Base-by-base conservation (phyloP, 2,797 vertebrate genomes). In the Cheirogaleus major region DNA sequence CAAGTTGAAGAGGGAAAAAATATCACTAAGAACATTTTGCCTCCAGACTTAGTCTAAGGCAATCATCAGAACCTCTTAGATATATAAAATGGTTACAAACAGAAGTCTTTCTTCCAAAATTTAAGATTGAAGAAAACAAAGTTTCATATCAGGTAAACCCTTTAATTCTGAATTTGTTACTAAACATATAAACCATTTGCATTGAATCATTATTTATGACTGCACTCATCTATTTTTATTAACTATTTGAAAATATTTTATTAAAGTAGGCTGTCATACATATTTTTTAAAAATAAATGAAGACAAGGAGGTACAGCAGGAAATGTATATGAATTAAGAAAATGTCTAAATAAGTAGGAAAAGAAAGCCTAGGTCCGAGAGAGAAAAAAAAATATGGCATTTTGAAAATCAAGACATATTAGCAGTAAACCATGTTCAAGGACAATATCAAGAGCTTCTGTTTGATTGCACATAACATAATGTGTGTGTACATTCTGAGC, bases 31-130 rank as follows among this genome's bases (percentile, higher is more conserved):
- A 84, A 82, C 35, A 89, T 78, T 92, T 95, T 89, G 69, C 90
- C 69, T 97, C 57, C 14, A 73, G 57, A 85, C 25, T 85, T n/a
- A n/a, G n/a, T n/a, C 13, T 48, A 45, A 83, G 17, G 55, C 67
- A 94, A 89, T 92, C 75, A 59, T 61, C 82, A 84, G 41, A 81
- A 48, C 20, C 91, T 87, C 92, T 97, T 81, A 93, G 55, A 95
- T 79, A 83, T 22, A 69, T 35, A 57, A 97, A 94, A 81, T 57
- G 30, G 30, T 57, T 86, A 78, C 30, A 89, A 89, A 84, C 18
- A 78, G 27, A 87, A 59, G 48, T 78, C 61, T 76, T 70, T 52
- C 61, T 95, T 85, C 17, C 69, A 84, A 83, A 89, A 45, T 85
- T 94, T 70, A 92, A 96, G 83, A 82, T 84, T 75, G 41, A 72